Base-by-base conservation (phyloP, 1,140 invertebrate species). In the Armadillidium nasatum region DNA sequence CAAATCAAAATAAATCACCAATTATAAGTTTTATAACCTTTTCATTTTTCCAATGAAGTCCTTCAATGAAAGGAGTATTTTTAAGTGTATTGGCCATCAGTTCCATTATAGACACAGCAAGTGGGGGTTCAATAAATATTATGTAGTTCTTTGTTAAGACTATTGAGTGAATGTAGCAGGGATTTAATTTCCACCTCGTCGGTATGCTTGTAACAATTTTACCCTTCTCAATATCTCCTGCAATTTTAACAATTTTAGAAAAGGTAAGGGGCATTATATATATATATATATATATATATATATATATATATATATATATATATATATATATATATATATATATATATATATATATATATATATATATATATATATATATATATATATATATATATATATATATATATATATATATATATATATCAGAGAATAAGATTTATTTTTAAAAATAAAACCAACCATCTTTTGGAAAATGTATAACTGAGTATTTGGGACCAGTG, bases 401-500 rank as follows among this genome's bases (percentile, higher is more conserved):
- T 33, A 33, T 33, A 33, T 33, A 33, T 33, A 33, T 33, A 33
- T 33, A 33, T 33, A 33, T 33, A 33, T 33, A 33, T 33, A 33
- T 33, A 33, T 3, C 33, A 3, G 2, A 33, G 33, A 33, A 33
- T 33, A 33, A 33, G 33, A 3, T 33, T 33, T 33, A 33, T 33
- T 33, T 6, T 33, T 33, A 33, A 33, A n/a, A 33, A 33, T 33
- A 1, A 33, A 33, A 76, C 43, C 80, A 77, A 44, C 54, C 82
- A 15, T 80, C 81, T 69, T 43, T 79, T 9, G 80, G 80, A n/a
- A 79, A 80, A 46, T 68, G 73, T 10, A 71, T 71, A 44, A 76
- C 70, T 10, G 72, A 77, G 44, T 78, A 76, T 69, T 60, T 80
- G 72, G 82, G 82, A 10, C 75, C 78, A 22, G 71, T 82, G 44